Evolutionary conservation across 2,888 invertebrate species (phyloP), one percentile per base, ranked within the genome.

Genomic region (Andrena dorsata): DNA sequence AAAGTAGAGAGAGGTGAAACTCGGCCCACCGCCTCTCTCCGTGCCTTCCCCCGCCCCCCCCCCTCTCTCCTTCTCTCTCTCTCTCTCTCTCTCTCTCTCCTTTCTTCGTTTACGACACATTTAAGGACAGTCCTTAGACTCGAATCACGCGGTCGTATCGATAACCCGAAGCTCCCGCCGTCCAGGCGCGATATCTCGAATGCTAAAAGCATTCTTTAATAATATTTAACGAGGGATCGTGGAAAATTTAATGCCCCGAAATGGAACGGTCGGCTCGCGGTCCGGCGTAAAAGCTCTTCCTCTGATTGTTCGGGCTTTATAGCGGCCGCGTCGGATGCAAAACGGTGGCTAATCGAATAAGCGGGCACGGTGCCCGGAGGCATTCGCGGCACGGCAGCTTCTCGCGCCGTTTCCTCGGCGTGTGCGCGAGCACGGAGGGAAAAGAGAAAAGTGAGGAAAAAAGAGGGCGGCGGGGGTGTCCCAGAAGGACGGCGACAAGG

Each of bases 171-270:
- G 66, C 80, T 76, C 66, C 76, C 61, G 78, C 74, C 68, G 68
- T 10, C 41, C 56, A 49, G 28, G 28, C 61, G 84, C 64, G 86
- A 84, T 86, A 86, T 83, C 85, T 65, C 56, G 76, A 80, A 80
- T 80, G 86, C 83, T 86, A 86, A 86, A 86, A 86, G 86, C 86
- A 86, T 86, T 86, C 85, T 86, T 86, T 80, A 80, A 78, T 86
- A 84, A 80, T 86, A 78, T 80, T 86, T 85, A 73, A 86, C 63
- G 76, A 61, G 28, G 20, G 23, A 35, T 30, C 71, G 41, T 26
- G 61, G 47, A 56, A 64, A 60, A 73, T 74, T 69, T 71, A 56
- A 70, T 35, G 58, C 41, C 7, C 20, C 20, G 23, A 26, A 56
- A 56, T 23, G 23, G 56, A 56, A 56, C 51, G 20, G 51, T 10